Conservation (phyloP, 2,113 vertebrate genomes). For the Vidua chalybeata region DNA sequence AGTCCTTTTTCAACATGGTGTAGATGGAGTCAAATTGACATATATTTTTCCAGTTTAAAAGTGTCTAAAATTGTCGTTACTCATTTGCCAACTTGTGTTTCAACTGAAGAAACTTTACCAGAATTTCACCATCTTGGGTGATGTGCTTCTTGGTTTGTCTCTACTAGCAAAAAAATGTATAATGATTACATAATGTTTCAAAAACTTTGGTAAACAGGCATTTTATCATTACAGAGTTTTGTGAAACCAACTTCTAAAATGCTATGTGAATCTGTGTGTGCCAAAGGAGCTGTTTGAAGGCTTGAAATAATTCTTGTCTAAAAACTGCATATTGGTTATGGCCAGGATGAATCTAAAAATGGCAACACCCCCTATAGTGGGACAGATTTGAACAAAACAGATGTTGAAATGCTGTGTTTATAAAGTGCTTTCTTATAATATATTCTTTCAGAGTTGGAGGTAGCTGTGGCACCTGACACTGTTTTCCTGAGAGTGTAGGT, state of each 20-base stretch:
- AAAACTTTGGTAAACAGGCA: not conserved
- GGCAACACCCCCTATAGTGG: not conserved
- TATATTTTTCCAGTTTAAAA: not conserved
- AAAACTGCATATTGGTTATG: not conserved
- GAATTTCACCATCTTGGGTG: not conserved
- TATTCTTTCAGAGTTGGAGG: not conserved
- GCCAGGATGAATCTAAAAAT: not conserved
- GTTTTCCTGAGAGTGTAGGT: not conserved
- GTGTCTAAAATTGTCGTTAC: not conserved
- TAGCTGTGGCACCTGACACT: not conserved
- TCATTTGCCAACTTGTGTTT: not conserved
- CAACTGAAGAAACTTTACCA: not conserved
- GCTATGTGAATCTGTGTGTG: accelerated
- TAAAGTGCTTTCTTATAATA: not conserved
- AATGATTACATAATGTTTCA: not conserved
- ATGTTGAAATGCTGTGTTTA: not conserved
- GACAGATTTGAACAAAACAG: not conserved
- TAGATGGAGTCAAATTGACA: not conserved
- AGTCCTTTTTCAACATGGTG: not conserved
- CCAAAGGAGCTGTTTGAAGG: not conserved
- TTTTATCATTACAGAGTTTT: not conserved
- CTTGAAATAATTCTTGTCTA: not conserved
- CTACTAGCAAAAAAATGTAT: not conserved
- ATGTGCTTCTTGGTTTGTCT: not conserved
- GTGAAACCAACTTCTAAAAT: not conserved